phyloP scores from a whole-genome alignment of 2,888 invertebrate species.

The Dinocampus coccinellae region DNA sequence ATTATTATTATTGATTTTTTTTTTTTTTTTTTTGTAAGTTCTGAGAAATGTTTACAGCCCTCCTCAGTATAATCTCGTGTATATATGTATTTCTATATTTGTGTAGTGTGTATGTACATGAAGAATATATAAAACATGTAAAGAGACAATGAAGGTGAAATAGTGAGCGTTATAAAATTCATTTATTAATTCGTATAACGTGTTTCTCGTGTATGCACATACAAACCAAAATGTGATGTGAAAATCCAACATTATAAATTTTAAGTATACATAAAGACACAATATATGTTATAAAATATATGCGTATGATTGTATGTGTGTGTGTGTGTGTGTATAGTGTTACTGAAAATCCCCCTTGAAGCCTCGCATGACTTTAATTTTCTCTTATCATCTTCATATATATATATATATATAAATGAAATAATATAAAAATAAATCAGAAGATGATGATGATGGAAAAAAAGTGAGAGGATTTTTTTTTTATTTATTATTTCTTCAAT shows the following conservation, averaged over 20 bases:
- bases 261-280: neutral
- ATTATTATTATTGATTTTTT: no score
- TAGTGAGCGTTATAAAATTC: neutral
- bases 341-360: neutral
- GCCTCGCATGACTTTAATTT: neutral
- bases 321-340: no score
- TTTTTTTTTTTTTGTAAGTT: no score
- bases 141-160: neutral
- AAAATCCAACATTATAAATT: neutral
- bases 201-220: neutral
- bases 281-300: neutral
- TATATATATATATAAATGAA: no score
- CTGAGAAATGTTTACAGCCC: neutral
- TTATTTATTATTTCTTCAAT: neutral
- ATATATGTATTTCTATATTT: neutral
- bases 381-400: neutral
- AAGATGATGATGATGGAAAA: no score
- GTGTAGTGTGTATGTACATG: neutral
- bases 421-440: no score
- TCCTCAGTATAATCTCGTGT: neutral
- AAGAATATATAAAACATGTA: neutral
- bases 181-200: neutral
- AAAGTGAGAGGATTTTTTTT: neutral
- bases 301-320: no score
- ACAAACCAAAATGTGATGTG: neutral